Evolutionary conservation across 2,888 invertebrate genomes (phyloP).

Genomic region (Timema podura): DNA sequence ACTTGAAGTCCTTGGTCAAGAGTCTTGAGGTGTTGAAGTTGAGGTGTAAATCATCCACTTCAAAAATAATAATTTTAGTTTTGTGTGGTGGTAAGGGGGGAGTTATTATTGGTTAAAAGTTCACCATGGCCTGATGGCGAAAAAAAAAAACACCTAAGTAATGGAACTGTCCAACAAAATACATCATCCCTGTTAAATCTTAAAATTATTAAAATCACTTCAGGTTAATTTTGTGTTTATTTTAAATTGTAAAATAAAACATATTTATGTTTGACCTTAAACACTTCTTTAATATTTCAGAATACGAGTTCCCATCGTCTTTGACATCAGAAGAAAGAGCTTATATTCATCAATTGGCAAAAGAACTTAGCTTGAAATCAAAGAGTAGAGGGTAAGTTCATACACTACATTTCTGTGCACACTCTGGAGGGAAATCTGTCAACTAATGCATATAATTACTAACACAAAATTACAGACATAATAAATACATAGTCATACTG

Average conservation of each 20-base stretch:
- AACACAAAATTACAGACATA: background rate
- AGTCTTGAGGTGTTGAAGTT: no score
- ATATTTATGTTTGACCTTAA: background rate
- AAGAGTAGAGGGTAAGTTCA: slow-evolving; percentile 71
- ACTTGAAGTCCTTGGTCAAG: no score
- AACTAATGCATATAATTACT: background rate
- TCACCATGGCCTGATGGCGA: no score
- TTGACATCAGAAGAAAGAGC: slow-evolving; percentile 73
- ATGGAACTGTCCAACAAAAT: no score
- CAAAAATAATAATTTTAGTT: no score
- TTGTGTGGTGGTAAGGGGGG: no score
- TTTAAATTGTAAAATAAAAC: background rate
- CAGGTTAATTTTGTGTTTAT: background rate
- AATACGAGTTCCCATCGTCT: slow-evolving; percentile 63
- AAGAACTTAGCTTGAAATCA: slow-evolving; percentile 66
- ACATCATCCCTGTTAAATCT: no score
- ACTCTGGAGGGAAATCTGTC: no score
- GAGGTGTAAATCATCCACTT: no score
- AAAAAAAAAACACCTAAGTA: no score
- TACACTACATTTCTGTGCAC: background rate
- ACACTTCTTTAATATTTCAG: slow-evolving; percentile 30
- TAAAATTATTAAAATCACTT: no score
- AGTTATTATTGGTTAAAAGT: no score
- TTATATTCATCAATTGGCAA: slow-evolving; percentile 70
- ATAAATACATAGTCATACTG: slow-evolving; percentile 17